Evolutionary conservation across 2,113 vertebrate genomes (phyloP).

Genomic region (Spheniscus mendiculus): DNA sequence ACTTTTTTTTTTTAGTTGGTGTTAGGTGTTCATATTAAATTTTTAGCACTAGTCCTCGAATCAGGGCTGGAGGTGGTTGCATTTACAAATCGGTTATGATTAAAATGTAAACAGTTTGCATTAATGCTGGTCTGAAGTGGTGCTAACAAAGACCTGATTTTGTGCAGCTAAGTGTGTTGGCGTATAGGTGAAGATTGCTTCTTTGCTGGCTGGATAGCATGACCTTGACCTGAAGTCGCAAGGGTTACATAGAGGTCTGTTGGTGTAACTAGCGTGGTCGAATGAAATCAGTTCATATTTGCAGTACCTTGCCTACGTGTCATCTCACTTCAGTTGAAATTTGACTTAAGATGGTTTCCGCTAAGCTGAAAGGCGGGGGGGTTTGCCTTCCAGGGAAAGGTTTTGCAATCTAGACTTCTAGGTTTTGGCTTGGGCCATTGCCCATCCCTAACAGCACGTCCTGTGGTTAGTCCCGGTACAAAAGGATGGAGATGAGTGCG

Average conservation of each 20-base stretch:
- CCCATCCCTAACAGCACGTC: background rate
- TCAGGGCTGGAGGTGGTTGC: background rate
- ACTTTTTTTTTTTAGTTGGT: background rate
- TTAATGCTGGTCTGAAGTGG: background rate
- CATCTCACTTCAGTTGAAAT: background rate
- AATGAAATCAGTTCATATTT: rapidly evolving
- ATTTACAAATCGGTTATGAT: background rate
- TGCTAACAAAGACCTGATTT: background rate
- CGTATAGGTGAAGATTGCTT: background rate
- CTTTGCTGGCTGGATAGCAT: background rate
- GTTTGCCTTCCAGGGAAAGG: background rate
- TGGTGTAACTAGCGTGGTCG: background rate
- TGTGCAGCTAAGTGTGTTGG: background rate
- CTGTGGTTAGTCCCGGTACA: slow-evolving; percentile 64
- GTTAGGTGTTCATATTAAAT: background rate
- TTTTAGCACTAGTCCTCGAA: background rate
- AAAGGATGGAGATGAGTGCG: slow-evolving; percentile 66
- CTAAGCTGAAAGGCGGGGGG: background rate
- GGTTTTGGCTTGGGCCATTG: background rate
- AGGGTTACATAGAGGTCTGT: background rate
- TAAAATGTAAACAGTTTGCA: background rate
- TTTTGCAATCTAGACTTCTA: background rate
- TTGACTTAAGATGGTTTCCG: background rate
- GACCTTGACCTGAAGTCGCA: rapidly evolving
- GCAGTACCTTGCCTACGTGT: rapidly evolving